phyloP scores from a whole-genome alignment of 2,888 invertebrate genomes.

The Cerceris rybyensis region DNA sequence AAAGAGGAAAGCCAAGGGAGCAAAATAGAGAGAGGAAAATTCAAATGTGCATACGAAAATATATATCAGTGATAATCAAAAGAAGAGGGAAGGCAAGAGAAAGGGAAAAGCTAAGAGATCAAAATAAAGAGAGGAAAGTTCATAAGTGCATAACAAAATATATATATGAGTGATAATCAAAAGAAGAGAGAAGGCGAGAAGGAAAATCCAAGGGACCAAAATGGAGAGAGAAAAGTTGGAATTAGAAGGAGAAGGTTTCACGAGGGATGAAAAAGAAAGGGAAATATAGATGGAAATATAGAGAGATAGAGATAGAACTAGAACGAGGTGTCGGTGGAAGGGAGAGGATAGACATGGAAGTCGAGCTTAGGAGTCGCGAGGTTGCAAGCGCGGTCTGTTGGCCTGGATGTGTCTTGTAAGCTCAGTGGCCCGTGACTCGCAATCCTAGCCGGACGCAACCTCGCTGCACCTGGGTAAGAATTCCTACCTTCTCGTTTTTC shows the following conservation, averaged over 20 bases:
- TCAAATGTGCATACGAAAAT: too few species aligned
- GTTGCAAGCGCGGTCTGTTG: constrained; percentile 70
- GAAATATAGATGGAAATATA: constrained; percentile 64
- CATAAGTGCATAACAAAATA: too few species aligned
- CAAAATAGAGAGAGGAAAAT: too few species aligned
- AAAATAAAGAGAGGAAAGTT: too few species aligned
- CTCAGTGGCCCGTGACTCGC: constrained; percentile 79
- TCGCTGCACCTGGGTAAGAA: constrained; percentile 56
- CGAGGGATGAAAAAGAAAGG: background rate
- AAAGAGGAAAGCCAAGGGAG: too few species aligned
- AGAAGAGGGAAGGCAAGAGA: too few species aligned
- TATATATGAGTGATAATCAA: too few species aligned
- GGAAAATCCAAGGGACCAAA: too few species aligned
- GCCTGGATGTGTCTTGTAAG: constrained; percentile 77
- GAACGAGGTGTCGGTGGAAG: constrained; percentile 39
- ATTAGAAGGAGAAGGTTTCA: background rate
- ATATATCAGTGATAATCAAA: too few species aligned
- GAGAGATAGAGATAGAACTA: constrained; percentile 34
- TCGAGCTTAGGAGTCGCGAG: constrained; percentile 67
- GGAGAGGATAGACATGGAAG: constrained; percentile 55
- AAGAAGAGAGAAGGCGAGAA: too few species aligned
- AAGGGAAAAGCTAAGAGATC: too few species aligned
- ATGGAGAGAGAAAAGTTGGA: too few species aligned
- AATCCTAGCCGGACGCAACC: constrained; percentile 73
- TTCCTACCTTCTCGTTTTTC: constrained; percentile 1